Base-by-base conservation (phyloP, 2,797 vertebrate genomes). In the Hydrolagus colliei region DNA sequence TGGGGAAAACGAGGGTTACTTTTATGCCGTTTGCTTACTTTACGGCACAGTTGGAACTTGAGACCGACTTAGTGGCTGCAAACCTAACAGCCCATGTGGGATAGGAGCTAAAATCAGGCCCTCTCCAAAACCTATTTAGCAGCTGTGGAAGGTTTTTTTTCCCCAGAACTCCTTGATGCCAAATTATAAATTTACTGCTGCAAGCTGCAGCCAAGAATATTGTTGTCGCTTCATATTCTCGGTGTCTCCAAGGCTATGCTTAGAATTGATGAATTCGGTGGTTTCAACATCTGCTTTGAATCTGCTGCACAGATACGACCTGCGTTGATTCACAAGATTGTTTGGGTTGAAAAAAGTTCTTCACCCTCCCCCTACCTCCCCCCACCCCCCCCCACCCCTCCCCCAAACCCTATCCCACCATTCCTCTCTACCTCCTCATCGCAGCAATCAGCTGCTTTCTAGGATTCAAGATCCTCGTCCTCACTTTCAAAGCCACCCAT, bases 181-280 rank as follows among this genome's bases (percentile, higher is more conserved):
- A 84, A 84, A 71, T 35, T 84, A 35, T 68, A 41, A 84, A 71
- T 84, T 84, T 71, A 84, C 79, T 68, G 65, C 32, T 84, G 65
- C 67, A 35, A 35, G 16, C 71, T 84, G 41, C 16, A 71, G 79
- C 79, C 65, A 84, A 71, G 32, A 18, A 32, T 65, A 65, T 65
- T 80, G 79, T 41, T 71, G 32, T 52, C 18, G 63, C 65, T 68
- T 68, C 41, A 84, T 84, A 63, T 65, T 84, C 32, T 41, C 0
- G 65, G 78, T n/a, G 12, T 68, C 16, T 32, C 79, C 79, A 41
- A 84, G 79, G 79, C 68, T 32, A 35, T 67, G 41, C 27, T 52
- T 84, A 32, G 65, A 71, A 68, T 68, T 35, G 65, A 84, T 84
- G 67, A 71, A 84, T n/a, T 84, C 35, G 32, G 27, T 77, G 20